phyloP scores from a whole-genome alignment of 2,797 vertebrate genomes.

The Gambusia yucatana region DNA sequence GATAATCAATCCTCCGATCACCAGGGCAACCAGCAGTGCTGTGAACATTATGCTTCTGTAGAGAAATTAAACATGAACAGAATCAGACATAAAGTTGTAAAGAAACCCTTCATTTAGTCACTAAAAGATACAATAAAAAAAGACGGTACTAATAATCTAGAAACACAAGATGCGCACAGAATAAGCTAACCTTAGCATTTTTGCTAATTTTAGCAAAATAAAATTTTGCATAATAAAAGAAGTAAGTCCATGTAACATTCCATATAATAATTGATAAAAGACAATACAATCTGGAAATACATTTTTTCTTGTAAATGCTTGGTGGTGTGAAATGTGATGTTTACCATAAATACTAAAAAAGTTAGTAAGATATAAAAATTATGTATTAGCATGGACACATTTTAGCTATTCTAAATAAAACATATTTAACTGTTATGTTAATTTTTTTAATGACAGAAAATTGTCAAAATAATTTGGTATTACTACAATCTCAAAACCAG shows the following conservation, averaged over 20 bases:
- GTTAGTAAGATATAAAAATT: background rate
- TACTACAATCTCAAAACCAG: background rate
- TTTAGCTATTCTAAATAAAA: background rate
- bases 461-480: background rate
- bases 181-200: no score
- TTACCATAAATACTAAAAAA: background rate
- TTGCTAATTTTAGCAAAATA: no score
- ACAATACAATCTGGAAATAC: background rate
- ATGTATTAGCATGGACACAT: background rate
- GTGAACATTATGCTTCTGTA: slow-evolving; percentile 67
- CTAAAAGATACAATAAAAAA: background rate
- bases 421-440: background rate
- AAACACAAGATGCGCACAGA: background rate
- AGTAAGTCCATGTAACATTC: no score
- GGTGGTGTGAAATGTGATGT: background rate
- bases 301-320: background rate
- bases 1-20: slow-evolving; percentile 77
- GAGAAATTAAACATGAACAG: background rate
- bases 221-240: no score
- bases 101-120: background rate
- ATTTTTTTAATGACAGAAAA: background rate
- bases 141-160: background rate
- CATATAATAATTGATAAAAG: background rate
- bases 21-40: slow-evolving; percentile 68
- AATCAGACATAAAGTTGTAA: background rate